phyloP scores from a whole-genome alignment of 2,113 vertebrate species.

The Oreochromis aureus region DNA sequence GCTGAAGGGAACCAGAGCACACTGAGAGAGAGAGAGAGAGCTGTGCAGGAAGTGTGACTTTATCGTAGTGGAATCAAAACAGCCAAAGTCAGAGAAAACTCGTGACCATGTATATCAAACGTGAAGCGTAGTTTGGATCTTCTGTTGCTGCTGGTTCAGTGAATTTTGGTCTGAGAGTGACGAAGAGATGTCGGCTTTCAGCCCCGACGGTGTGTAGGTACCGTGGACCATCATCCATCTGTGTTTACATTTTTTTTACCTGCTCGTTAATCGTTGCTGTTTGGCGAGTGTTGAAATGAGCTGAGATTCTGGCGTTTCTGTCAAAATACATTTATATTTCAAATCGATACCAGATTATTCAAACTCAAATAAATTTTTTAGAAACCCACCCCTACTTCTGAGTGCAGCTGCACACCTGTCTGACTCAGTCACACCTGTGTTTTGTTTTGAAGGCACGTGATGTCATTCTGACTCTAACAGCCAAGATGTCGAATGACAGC shows the following conservation, averaged over 20 bases:
- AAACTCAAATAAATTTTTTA: no score
- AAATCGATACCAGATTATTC: neutral
- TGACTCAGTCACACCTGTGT: neutral
- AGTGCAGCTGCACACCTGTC: neutral
- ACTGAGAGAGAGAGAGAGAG: neutral
- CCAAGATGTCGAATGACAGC: conserved; percentile 93
- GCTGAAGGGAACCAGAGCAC: neutral
- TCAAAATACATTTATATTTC: neutral
- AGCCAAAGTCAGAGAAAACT: neutral
- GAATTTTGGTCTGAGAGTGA: neutral
- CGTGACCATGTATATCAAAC: neutral
- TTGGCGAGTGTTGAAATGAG: neutral
- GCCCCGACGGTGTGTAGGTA: neutral
- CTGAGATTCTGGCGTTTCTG: neutral
- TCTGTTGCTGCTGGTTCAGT: neutral
- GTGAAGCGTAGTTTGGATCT: neutral
- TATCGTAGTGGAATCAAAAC: neutral
- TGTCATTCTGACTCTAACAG: conserved; percentile 73
- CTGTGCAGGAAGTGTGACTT: neutral
- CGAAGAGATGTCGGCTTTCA: neutral
- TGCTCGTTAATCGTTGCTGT: neutral
- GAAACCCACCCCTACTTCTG: neutral
- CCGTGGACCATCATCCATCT: neutral
- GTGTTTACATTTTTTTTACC: neutral
- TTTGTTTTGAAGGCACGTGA: conserved; percentile 26